Percentiles rank a stretch among this genome's conserved stretches.
These are phyloP conservation scores for Rousettus leschenaultii DNA, from an alignment of 2,113 vertebrate species.

Conservation along the genomic window DNA sequence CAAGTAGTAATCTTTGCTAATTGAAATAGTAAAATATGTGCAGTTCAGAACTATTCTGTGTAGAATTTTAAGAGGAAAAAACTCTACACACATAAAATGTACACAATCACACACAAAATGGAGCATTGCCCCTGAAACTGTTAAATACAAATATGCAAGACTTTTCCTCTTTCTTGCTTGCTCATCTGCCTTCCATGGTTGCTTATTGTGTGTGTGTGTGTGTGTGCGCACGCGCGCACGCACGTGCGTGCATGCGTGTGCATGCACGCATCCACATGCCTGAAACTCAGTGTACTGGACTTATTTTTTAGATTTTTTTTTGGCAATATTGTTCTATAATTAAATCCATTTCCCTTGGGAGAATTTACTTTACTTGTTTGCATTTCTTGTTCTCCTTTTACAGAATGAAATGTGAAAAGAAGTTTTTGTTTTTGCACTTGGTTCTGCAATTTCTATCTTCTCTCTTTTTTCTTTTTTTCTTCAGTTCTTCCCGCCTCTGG, in stretches of 20 bases:
- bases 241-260: not conserved
- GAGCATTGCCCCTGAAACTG: not conserved
- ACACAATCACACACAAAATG: not conserved
- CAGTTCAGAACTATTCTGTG: constrained; percentile 60
- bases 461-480: not conserved
- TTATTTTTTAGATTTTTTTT: constrained; percentile 64
- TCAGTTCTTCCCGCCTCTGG: not conserved
- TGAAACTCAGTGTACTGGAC: constrained; percentile 45
- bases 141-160: constrained; percentile 49
- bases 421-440: constrained; percentile 33
- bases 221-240: not conserved
- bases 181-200: not conserved
- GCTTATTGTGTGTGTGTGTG: not conserved
- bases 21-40: constrained; percentile 78
- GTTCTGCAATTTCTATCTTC: not conserved
- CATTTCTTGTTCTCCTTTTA: constrained; percentile 33
- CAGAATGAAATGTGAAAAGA: constrained; percentile 42
- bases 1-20: constrained; percentile 77
- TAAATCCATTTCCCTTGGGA: constrained; percentile 65
- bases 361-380: constrained; percentile 47
- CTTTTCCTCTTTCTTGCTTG: constrained; percentile 44
- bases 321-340: constrained; percentile 73
- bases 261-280: not conserved
- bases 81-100: not conserved
- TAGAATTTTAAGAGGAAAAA: constrained; percentile 55